Percentiles rank a stretch among this genome's conserved stretches.
Evolutionary conservation across 2,113 vertebrate genomes (phyloP).

Genomic region (Phaethon lepturus): DNA sequence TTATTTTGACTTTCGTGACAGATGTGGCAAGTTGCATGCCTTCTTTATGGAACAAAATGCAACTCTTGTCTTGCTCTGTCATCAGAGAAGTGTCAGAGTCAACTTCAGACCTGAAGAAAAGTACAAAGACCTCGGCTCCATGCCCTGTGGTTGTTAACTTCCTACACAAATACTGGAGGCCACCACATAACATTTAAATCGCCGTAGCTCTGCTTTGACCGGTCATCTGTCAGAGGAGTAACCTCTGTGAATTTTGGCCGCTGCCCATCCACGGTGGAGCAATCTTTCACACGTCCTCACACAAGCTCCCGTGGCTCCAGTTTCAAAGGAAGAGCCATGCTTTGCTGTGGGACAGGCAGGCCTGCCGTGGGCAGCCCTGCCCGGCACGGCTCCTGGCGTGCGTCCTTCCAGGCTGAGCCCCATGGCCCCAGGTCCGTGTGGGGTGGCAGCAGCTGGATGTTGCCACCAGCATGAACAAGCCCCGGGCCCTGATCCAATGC

Average conservation of each 20-base stretch:
- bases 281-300: not conserved
- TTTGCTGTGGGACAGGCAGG: fast-evolving
- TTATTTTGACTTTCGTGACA: not conserved
- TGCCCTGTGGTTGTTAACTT: not conserved
- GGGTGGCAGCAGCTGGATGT: not conserved
- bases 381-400: too few relatives aligned
- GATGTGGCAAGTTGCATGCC: not conserved
- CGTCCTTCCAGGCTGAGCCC: not conserved
- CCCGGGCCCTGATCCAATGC: not conserved
- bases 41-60: not conserved
- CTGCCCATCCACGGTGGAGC: fast-evolving
- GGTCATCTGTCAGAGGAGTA: not conserved
- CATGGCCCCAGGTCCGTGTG: fast-evolving
- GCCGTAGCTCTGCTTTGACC: not conserved
- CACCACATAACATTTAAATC: not conserved
- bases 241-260: not conserved
- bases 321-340: not conserved
- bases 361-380: not conserved
- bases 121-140: not conserved
- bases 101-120: not conserved
- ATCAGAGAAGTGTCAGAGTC: not conserved
- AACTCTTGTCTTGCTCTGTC: not conserved
- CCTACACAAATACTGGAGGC: not conserved
- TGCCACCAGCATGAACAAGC: not conserved
- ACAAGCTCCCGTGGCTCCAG: not conserved